A percentile compares a stretch with the other conserved stretches of the same genome.
These are phyloP conservation scores for Meleagris gallopavo DNA, from an alignment of 2,113 vertebrate species.

Conservation along the genomic window DNA sequence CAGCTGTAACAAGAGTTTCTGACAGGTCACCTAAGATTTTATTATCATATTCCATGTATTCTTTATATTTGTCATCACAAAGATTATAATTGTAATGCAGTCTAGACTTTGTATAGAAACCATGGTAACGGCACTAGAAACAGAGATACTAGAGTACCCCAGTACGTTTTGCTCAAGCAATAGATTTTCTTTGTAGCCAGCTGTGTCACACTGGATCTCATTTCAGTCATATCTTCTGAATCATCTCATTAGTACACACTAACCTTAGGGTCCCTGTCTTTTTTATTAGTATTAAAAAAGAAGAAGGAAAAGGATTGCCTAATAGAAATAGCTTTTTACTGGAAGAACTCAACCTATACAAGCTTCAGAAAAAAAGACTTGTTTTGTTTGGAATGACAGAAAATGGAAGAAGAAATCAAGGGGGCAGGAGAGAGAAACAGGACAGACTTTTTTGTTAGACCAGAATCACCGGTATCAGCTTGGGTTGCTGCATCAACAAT, in stretches of 20 bases:
- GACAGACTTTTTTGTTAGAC: background rate
- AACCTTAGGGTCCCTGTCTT: slow-evolving; percentile 29
- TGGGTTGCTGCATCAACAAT: background rate
- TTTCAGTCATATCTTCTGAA: slow-evolving; percentile 50
- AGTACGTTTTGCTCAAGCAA: slow-evolving; percentile 55
- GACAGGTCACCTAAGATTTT: slow-evolving; percentile 65
- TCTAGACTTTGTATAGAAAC: slow-evolving; percentile 72
- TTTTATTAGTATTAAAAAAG: slow-evolving; percentile 23
- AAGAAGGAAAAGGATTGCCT: background rate
- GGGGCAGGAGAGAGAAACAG: background rate
- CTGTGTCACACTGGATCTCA: slow-evolving; percentile 19
- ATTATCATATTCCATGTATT: slow-evolving; percentile 69
- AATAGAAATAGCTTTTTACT: background rate
- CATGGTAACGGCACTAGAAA: slow-evolving; percentile 79
- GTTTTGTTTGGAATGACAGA: background rate
- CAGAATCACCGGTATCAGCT: background rate
- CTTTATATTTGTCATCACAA: slow-evolving; percentile 64
- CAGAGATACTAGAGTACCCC: slow-evolving; percentile 67
- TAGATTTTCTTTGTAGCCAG: slow-evolving; percentile 41
- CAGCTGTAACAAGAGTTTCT: slow-evolving; percentile 39
- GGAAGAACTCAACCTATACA: background rate
- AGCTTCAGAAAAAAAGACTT: background rate
- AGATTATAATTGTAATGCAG: slow-evolving; percentile 70
- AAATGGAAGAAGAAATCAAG: background rate
- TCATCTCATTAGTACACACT: slow-evolving; percentile 39